Evolutionary conservation across 2,888 invertebrate genomes (phyloP).

Genomic region (Dugesia japonica): DNA sequence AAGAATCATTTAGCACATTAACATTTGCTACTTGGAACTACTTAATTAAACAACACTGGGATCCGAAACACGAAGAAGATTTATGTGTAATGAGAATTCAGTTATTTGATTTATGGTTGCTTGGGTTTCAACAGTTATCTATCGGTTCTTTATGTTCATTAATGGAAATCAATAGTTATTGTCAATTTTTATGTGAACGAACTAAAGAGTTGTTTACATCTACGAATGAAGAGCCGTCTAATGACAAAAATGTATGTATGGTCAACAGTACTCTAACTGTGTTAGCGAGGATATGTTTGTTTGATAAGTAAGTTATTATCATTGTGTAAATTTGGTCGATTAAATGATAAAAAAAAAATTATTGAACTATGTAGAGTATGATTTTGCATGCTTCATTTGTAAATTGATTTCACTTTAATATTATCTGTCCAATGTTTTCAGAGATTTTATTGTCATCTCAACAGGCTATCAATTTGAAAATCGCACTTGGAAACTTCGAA

Average conservation of each 20-base stretch:
- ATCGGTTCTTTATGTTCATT: neutral
- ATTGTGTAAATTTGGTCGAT: too few relatives aligned
- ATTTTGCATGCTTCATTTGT: neutral
- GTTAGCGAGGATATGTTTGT: neutral
- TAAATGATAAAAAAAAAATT: neutral
- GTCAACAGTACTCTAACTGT: neutral
- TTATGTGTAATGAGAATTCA: neutral
- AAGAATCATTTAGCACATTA: conserved; percentile 7
- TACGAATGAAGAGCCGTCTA: neutral
- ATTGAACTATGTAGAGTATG: neutral
- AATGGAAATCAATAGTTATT: neutral
- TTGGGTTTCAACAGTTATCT: neutral
- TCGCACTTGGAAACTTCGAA: neutral
- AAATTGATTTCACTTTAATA: neutral
- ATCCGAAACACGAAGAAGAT: conserved; percentile 10
- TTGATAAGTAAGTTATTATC: neutral
- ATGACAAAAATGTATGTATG: neutral
- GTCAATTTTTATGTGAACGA: neutral
- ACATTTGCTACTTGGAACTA: neutral
- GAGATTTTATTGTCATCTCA: conserved; percentile 16
- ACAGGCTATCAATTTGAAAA: conserved; percentile 14
- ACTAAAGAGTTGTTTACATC: neutral
- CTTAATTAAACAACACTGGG: neutral
- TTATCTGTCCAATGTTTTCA: conserved; percentile 7
- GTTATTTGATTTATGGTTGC: conserved; percentile 9